These are phyloP conservation scores for Phytoseiulus persimilis DNA, from an alignment of 2,888 invertebrate species.

Conservation along the genomic window DNA sequence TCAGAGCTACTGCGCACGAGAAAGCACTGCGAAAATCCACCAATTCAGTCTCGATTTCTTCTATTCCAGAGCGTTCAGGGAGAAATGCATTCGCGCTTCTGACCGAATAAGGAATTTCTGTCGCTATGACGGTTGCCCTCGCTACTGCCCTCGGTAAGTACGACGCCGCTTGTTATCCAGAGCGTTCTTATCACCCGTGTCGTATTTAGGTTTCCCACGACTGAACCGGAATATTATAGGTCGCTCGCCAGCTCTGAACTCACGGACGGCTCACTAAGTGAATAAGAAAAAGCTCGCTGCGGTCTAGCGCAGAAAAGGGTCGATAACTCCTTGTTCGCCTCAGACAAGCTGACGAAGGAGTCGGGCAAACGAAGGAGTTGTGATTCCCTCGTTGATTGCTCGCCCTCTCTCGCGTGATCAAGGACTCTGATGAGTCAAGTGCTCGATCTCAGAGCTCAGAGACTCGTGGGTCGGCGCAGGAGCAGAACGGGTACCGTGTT, in stretches of 20 bases:
- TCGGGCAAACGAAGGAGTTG: too few relatives aligned
- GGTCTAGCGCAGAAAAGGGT: too few relatives aligned
- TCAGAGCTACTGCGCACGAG: neutral
- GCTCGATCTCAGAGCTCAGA: too few relatives aligned
- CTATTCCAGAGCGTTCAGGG: neutral
- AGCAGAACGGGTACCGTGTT: neutral
- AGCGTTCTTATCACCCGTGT: neutral
- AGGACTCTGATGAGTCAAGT: too few relatives aligned
- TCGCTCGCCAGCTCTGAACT: neutral
- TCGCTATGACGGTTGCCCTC: neutral
- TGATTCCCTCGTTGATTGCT: too few relatives aligned
- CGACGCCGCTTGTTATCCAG: neutral
- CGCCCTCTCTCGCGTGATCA: too few relatives aligned
- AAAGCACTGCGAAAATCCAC: neutral
- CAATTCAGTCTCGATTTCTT: neutral
- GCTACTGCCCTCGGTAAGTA: neutral
- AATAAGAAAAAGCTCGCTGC: too few relatives aligned
- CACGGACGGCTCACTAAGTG: neutral
- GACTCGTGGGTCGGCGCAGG: too few relatives aligned
- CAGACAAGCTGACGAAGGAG: too few relatives aligned
- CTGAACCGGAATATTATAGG: neutral
- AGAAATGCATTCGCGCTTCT: neutral
- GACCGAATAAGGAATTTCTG: neutral
- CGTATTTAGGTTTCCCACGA: neutral
- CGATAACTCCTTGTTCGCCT: too few relatives aligned